These are phyloP conservation scores for Euschistus heros DNA, from an alignment of 1,140 invertebrate species.

Conservation along the genomic window DNA sequence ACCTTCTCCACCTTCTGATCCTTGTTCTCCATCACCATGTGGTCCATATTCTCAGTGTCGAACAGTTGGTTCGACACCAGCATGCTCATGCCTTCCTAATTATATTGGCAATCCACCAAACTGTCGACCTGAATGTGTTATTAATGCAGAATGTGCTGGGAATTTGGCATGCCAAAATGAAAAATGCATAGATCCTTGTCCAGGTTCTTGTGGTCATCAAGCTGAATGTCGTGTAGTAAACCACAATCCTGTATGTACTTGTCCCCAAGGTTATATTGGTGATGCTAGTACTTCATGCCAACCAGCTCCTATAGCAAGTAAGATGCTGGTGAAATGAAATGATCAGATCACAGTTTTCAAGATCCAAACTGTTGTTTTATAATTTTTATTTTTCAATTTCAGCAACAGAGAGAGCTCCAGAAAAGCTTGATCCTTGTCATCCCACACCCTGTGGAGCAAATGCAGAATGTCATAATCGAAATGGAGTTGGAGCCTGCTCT, in stretches of 20 bases:
- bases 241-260: conserved; percentile 47
- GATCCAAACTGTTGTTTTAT: not conserved
- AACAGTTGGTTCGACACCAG: conserved; percentile 36
- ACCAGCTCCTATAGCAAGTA: conserved; percentile 30
- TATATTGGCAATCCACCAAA: conserved; percentile 43
- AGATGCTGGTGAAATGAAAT: conserved; percentile 13
- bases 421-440: conserved; percentile 32
- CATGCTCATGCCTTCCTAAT: conserved; percentile 40
- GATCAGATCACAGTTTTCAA: not conserved
- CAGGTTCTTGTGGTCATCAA: conserved; percentile 43
- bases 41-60: conserved; percentile 42
- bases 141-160: conserved; percentile 42
- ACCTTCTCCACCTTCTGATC: conserved; percentile 32
- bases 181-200: conserved; percentile 43
- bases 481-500: conserved; percentile 36
- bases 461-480: conserved; percentile 35
- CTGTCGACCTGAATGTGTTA: conserved; percentile 43
- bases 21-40: conserved; percentile 43
- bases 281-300: conserved; percentile 38
- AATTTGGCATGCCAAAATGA: conserved; percentile 42
- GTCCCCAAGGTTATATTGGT: conserved; percentile 43
- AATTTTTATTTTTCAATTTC: conserved; percentile 25
- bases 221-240: conserved; percentile 45
- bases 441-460: conserved; percentile 39
- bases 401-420: conserved; percentile 33